Base-by-base conservation (phyloP, 2,797 vertebrate species). In the Phrynocephalus vlangalii region DNA sequence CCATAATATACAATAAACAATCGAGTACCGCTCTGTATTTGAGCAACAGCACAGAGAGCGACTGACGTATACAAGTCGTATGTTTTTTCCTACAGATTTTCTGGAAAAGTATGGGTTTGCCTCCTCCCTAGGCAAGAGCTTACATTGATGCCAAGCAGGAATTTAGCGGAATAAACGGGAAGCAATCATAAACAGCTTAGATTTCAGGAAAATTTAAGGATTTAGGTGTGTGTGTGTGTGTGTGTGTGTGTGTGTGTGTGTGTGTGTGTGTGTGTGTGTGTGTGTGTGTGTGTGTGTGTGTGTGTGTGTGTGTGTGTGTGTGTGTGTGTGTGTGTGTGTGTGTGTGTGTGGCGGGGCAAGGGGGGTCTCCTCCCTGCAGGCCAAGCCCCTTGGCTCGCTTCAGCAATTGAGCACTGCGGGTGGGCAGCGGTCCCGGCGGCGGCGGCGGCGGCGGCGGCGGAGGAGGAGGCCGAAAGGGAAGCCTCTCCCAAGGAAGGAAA, bases 401-500 rank as follows among this genome's bases (percentile, higher is more conserved):
- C 30, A 20, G 67, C 38, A 66, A 28, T 73, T 67, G 77, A 66
- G 68, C 87, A 50, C 20, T 52, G 82, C 87, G 24, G 87, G 20
- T 22, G 5, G 20, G 18, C 1, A 44, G 33, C 33, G 33, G 33
- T 33, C n/a, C n/a, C 33, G 33, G 68, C 1, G 67, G 38, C 38
- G 38, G 38, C 33, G 33, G 33, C 33, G 33, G 33, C 33, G 33
- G 68, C 1, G 67, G 38, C 3, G 38, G 38, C 3, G 38, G 68
- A 0, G 50, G 33, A 50, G 44, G 56, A n/a, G 52, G 30, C 68
- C 44, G 15, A 24, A 50, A 5, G 13, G 1, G 66, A 50, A 73
- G 16, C 18, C 28, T 13, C 3, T 44, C 50, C 44, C 38, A 11
- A 3, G 38, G 73, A 24, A 28, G 13, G 67, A 5, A 3, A 20